Conservation (phyloP, 1,140 invertebrate species). For the Apis laboriosa region DNA sequence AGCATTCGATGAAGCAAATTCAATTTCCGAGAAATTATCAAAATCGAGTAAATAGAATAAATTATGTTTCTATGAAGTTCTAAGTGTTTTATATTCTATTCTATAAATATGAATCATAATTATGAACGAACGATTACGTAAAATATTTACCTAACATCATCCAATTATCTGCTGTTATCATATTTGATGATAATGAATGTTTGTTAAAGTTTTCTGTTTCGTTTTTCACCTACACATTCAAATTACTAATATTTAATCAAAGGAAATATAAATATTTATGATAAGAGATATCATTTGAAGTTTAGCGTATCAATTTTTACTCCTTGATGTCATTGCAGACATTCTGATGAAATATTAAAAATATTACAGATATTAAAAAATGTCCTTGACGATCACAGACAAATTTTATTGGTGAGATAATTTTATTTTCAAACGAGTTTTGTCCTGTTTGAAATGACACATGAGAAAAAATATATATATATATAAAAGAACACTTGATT, state of each 20-base stretch:
- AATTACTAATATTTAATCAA: background rate
- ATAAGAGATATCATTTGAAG: background rate
- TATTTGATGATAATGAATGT: background rate
- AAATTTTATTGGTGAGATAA: background rate
- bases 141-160: conserved; percentile 5
- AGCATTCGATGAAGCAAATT: background rate
- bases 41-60: background rate
- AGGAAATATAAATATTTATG: background rate
- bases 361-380: background rate
- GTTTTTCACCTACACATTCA: background rate
- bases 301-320: background rate
- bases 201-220: background rate
- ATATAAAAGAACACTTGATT: no score
- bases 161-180: conserved; percentile 37
- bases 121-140: background rate
- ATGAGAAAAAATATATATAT: background rate
- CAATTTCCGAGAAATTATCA: background rate
- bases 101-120: background rate
- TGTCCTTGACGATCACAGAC: background rate
- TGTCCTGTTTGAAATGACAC: background rate
- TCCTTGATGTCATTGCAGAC: background rate
- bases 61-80: background rate
- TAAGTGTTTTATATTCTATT: background rate
- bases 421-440: background rate
- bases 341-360: background rate